Evolutionary conservation across 2,797 vertebrate genomes (phyloP).

Genomic region (Chaetodon trifasciatus): DNA sequence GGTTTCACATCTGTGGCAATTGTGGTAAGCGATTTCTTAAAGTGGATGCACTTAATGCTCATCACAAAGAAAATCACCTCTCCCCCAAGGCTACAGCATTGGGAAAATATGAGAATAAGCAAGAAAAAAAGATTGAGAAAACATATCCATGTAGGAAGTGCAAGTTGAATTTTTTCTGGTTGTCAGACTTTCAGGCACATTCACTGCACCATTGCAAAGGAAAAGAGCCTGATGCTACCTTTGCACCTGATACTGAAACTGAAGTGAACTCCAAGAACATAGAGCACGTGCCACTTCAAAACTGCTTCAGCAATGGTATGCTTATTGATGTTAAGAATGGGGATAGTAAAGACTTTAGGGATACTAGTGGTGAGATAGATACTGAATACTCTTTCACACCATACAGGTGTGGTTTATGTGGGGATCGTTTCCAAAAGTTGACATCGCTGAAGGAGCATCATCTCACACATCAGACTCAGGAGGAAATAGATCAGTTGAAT

Average conservation of each 20-base stretch:
- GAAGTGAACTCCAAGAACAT: constrained; percentile 58
- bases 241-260: constrained; percentile 61
- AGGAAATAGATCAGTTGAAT: constrained; percentile 79
- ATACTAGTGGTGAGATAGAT: constrained; percentile 38
- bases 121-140: constrained; percentile 80
- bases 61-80: constrained; percentile 83
- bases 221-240: constrained; percentile 53
- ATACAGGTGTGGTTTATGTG: constrained; percentile 87
- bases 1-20: constrained; percentile 83
- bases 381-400: constrained; percentile 68
- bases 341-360: constrained; percentile 46
- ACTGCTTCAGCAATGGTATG: constrained; percentile 68
- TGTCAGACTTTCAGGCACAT: constrained; percentile 87
- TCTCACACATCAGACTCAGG: constrained; percentile 82
- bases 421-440: constrained; percentile 83
- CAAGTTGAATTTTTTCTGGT: constrained; percentile 86
- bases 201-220: constrained; percentile 77
- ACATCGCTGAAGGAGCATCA: constrained; percentile 84
- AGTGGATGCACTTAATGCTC: constrained; percentile 80
- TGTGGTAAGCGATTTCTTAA: constrained; percentile 88
- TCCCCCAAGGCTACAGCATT: constrained; percentile 38
- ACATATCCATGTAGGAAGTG: constrained; percentile 85
- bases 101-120: constrained; percentile 69
- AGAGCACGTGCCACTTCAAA: constrained; percentile 56
- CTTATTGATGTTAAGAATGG: constrained; percentile 59